phyloP scores from a whole-genome alignment of 2,888 invertebrate genomes.

The Erebia ligea region DNA sequence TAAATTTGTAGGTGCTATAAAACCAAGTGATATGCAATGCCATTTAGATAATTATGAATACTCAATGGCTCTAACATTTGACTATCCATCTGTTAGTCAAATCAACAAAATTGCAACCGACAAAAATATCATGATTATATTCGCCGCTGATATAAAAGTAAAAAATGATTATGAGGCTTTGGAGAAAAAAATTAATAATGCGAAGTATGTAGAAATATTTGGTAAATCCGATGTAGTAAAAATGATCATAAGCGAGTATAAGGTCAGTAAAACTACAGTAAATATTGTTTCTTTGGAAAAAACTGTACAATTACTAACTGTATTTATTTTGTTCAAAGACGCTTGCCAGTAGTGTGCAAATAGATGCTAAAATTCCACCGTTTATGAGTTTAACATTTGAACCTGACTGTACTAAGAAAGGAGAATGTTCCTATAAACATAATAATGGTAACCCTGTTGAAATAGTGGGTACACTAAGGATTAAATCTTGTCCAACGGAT shows the following conservation, averaged over 20 bases:
- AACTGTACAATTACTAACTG: neutral
- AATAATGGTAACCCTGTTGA: conserved; percentile 44
- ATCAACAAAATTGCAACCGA: conserved; percentile 85
- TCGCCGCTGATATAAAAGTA: conserved; percentile 84
- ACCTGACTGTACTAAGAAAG: conserved; percentile 51
- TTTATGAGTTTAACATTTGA: conserved; percentile 49
- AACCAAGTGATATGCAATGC: conserved; percentile 87
- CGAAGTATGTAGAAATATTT: conserved; percentile 81
- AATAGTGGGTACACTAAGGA: conserved; percentile 51
- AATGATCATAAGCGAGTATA: conserved; percentile 87
- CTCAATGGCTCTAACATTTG: conserved; percentile 78
- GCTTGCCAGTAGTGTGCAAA: conserved; percentile 44
- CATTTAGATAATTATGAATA: conserved; percentile 83
- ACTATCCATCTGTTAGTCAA: conserved; percentile 92
- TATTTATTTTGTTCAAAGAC: conserved; percentile 49
- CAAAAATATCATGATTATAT: conserved; percentile 90
- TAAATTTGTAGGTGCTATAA: conserved; percentile 86
- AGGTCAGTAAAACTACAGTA: conserved; percentile 67
- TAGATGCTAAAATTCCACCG: conserved; percentile 46
- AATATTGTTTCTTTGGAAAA: neutral
- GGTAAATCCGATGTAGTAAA: conserved; percentile 83
- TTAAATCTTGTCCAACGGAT: conserved; percentile 49
- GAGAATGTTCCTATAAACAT: conserved; percentile 50
- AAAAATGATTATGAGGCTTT: conserved; percentile 77
- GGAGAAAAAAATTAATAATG: conserved; percentile 85